These are phyloP conservation scores for Pyrrhosoma nymphula DNA, from an alignment of 2,888 invertebrate species.

Conservation along the genomic window DNA sequence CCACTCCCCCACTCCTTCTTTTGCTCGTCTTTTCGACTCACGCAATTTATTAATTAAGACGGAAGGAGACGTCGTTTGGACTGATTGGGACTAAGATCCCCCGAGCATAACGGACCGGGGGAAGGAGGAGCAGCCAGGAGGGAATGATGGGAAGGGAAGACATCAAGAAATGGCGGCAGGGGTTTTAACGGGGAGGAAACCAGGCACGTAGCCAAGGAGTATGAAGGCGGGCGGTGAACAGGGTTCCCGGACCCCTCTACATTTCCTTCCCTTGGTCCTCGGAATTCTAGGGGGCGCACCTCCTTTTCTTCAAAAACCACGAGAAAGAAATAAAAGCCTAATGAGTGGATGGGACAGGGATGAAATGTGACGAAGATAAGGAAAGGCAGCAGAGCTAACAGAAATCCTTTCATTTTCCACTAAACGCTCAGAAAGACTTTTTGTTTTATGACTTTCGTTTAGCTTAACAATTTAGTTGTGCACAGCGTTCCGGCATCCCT, in stretches of 20 bases:
- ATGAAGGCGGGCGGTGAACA: background rate
- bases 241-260: background rate
- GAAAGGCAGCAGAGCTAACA: background rate
- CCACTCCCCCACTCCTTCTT: background rate
- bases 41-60: conserved; percentile 62
- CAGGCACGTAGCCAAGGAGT: background rate
- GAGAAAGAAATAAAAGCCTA: conserved; percentile 16
- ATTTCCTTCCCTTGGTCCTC: background rate
- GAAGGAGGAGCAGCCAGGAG: background rate
- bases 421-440: background rate
- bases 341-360: conserved; percentile 2
- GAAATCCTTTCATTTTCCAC: background rate
- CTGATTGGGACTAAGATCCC: conserved; percentile 55
- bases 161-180: background rate
- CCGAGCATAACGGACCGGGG: background rate
- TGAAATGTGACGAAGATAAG: conserved; percentile 12
- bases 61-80: conserved; percentile 48
- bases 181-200: background rate
- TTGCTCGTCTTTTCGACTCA: background rate
- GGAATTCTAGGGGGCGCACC: background rate
- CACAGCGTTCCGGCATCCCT: too few relatives aligned
- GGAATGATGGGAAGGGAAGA: background rate
- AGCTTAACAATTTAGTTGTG: background rate
- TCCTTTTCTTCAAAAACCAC: background rate
- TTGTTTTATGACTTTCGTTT: background rate